A percentile compares a stretch with the other conserved stretches of the same genome.
Conservation (phyloP, 1,140 invertebrate genomes). For the Drosophila grimshawi region DNA sequence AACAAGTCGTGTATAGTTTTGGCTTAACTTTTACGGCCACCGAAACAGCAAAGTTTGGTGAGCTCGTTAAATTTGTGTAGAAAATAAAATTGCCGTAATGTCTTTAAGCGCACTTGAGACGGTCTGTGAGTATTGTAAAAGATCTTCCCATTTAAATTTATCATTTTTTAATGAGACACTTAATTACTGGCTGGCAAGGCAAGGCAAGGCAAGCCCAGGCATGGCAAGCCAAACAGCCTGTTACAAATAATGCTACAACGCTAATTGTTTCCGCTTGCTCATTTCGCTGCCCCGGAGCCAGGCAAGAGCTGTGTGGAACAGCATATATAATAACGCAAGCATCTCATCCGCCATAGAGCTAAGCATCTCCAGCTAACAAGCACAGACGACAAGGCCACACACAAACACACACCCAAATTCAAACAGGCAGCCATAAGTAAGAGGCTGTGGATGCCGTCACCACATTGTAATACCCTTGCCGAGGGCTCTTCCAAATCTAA, state of each 20-base stretch:
- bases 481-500: background rate
- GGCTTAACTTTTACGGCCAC: conserved; percentile 10
- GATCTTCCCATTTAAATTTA: conserved; percentile 81
- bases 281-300: conserved; percentile 47
- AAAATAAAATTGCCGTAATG: conserved; percentile 13
- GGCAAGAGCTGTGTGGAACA: conserved; percentile 12
- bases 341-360: conserved; percentile 2
- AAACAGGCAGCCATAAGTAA: conserved; percentile 16
- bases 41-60: conserved; percentile 38
- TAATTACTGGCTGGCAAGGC: conserved; percentile 70
- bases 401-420: conserved; percentile 18
- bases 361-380: conserved; percentile 19
- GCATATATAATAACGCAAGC: background rate
- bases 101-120: conserved; percentile 66
- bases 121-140: conserved; percentile 56
- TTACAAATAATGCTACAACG: conserved; percentile 78
- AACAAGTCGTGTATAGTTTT: conserved; percentile 20
- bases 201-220: no score
- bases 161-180: conserved; percentile 83
- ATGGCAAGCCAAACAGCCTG: conserved; percentile 48
- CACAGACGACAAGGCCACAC: conserved; percentile 24
- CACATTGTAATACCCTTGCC: conserved; percentile 32
- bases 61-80: conserved; percentile 52
- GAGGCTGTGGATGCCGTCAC: conserved; percentile 22
- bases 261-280: conserved; percentile 82